Percentiles rank a stretch among this genome's conserved stretches.
Conservation (phyloP, 2,113 vertebrate species). For the Embiotoca jacksoni region DNA sequence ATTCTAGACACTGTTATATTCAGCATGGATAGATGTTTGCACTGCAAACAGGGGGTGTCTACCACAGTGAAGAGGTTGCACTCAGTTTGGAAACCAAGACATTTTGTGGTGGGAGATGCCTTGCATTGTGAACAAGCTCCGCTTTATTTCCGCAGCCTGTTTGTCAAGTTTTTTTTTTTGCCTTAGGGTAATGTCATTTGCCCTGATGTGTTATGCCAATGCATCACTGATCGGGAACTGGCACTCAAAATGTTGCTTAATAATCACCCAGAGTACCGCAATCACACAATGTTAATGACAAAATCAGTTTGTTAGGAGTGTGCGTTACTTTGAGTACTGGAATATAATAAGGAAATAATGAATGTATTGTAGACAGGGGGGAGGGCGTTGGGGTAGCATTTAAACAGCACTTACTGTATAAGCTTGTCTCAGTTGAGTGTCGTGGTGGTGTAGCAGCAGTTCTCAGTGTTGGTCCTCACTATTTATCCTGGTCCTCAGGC, state of each 20-base stretch:
- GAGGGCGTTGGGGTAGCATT: constrained; percentile 53
- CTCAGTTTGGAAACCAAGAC: constrained; percentile 27
- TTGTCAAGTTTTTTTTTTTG: constrained; percentile 46
- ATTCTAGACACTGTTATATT: constrained; percentile 31
- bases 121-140: constrained; percentile 60
- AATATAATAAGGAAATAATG: constrained; percentile 70
- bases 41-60: constrained; percentile 40
- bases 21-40: constrained; percentile 53
- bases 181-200: constrained; percentile 53
- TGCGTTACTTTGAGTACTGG: constrained; percentile 68
- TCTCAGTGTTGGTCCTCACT: constrained; percentile 49
- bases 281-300: constrained; percentile 58
- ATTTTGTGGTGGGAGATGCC: constrained; percentile 41
- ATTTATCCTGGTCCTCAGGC: constrained; percentile 33
- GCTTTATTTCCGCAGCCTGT: constrained; percentile 57
- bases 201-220: constrained; percentile 61
- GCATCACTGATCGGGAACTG: constrained; percentile 69
- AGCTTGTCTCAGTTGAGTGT: constrained; percentile 64
- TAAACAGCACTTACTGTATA: constrained; percentile 73
- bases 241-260: constrained; percentile 67
- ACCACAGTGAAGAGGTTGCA: constrained; percentile 28
- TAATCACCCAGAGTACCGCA: constrained; percentile 65
- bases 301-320: constrained; percentile 49
- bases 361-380: constrained; percentile 69
- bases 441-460: constrained; percentile 57